These are phyloP conservation scores for Melanchra persicariae DNA, from an alignment of 2,888 invertebrate genomes.

Conservation along the genomic window DNA sequence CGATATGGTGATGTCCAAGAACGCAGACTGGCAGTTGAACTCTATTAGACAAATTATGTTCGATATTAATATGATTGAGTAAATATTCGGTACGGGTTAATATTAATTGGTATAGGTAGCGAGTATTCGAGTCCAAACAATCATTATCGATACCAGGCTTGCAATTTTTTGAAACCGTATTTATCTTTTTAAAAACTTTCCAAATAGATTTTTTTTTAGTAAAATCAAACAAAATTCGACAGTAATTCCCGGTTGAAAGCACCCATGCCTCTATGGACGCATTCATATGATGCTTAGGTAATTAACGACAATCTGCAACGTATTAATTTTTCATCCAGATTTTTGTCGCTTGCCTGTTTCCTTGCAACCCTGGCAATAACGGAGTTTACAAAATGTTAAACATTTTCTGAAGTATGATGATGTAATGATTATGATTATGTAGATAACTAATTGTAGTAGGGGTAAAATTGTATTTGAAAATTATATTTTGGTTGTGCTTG, in stretches of 20 bases:
- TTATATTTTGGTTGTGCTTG: background rate
- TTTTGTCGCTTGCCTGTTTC: slow-evolving; percentile 74
- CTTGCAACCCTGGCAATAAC: slow-evolving; percentile 68
- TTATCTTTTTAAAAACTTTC: background rate
- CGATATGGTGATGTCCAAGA: slow-evolving; percentile 17
- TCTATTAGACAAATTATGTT: background rate
- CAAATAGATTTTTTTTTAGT: too few species aligned
- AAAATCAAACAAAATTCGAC: too few species aligned
- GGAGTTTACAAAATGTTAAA: slow-evolving; percentile 34
- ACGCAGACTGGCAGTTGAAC: background rate
- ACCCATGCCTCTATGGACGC: slow-evolving; percentile 61
- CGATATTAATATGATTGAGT: background rate
- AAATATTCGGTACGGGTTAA: background rate
- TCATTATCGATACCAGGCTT: too few species aligned
- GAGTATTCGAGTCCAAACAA: background rate
- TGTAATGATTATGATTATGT: too few species aligned
- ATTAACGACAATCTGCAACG: slow-evolving; percentile 76
- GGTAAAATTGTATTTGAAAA: too few species aligned
- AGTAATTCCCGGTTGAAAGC: slow-evolving; percentile 62
- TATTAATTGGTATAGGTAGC: background rate
- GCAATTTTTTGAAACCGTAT: background rate
- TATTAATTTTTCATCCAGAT: slow-evolving; percentile 87
- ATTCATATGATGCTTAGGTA: slow-evolving; percentile 71
- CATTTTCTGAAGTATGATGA: too few species aligned
- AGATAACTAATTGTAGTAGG: too few species aligned